These are phyloP conservation scores for Coreius guichenoti DNA, from an alignment of 2,797 vertebrate species.

Conservation along the genomic window DNA sequence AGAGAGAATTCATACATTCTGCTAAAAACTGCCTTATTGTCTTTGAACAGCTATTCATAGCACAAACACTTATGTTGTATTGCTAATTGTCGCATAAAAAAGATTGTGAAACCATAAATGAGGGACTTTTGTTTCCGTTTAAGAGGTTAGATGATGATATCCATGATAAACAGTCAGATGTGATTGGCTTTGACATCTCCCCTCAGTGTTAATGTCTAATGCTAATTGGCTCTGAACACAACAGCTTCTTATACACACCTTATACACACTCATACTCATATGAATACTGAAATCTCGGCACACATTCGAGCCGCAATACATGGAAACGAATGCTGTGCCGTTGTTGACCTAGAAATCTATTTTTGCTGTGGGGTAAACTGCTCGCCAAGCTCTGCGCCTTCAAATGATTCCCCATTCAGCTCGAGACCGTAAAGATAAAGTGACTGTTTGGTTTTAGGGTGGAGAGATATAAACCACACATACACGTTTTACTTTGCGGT, in stretches of 20 bases:
- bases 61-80: neutral
- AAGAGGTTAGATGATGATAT: neutral
- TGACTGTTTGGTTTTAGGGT: slow-evolving; percentile 34
- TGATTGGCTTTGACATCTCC: slow-evolving; percentile 22
- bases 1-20: neutral
- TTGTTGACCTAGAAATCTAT: slow-evolving; percentile 53
- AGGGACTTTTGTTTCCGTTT: neutral
- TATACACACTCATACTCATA: neutral
- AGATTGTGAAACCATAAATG: neutral
- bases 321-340: slow-evolving; percentile 24
- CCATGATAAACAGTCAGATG: neutral
- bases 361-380: slow-evolving; percentile 47
- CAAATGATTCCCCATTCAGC: slow-evolving; percentile 12
- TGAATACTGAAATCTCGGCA: slow-evolving; percentile 13
- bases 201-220: slow-evolving; percentile 19
- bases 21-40: neutral
- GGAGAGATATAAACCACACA: slow-evolving; percentile 6
- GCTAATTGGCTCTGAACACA: slow-evolving; percentile 51
- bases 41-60: neutral
- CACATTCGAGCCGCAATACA: slow-evolving; percentile 25
- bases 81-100: neutral
- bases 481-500: neutral
- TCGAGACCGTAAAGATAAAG: slow-evolving; percentile 11
- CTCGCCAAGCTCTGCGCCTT: neutral
- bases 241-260: slow-evolving; percentile 25